Evolutionary conservation across 2,888 invertebrate species (phyloP).

Genomic region (Physocephala rufipes): DNA sequence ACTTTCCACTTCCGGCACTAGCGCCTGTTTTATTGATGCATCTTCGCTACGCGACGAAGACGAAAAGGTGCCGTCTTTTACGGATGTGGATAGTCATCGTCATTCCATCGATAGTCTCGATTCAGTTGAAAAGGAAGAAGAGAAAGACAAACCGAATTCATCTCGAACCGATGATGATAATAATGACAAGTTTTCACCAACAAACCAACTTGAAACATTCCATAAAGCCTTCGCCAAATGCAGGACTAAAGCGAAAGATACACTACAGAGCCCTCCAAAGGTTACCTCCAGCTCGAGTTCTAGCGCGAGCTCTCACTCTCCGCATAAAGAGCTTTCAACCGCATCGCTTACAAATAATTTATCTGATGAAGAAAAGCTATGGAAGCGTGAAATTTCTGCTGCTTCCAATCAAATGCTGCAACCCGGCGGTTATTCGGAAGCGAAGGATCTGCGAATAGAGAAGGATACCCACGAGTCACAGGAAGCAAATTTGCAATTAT

Average conservation of each 20-base stretch:
- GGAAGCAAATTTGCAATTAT: constrained; percentile 34
- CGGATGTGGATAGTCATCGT: constrained; percentile 51
- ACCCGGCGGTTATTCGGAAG: background rate
- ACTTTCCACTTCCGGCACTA: constrained; percentile 55
- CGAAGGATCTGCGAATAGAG: constrained; percentile 12
- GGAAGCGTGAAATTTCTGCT: constrained; percentile 54
- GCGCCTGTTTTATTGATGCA: constrained; percentile 81
- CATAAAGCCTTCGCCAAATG: constrained; percentile 64
- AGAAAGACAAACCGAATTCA: constrained; percentile 2
- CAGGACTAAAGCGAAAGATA: constrained; percentile 50
- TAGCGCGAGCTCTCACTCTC: constrained; percentile 53
- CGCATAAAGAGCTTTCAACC: constrained; percentile 46
- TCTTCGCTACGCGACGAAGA: constrained; percentile 78
- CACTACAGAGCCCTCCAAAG: constrained; percentile 34
- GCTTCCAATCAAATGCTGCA: background rate
- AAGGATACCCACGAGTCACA: constrained; percentile 21
- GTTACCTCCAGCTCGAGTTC: constrained; percentile 50
- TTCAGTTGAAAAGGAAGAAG: constrained; percentile 20
- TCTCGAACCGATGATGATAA: constrained; percentile 12
- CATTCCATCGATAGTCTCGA: constrained; percentile 40
- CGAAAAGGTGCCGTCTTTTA: constrained; percentile 67
- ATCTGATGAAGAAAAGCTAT: constrained; percentile 62
- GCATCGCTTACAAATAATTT: constrained; percentile 56
- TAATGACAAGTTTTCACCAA: constrained; percentile 51
- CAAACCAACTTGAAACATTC: constrained; percentile 60